These are phyloP conservation scores for Stylophora pistillata DNA, from an alignment of 64 coral and sea anemone genomes.

Conservation along the genomic window DNA sequence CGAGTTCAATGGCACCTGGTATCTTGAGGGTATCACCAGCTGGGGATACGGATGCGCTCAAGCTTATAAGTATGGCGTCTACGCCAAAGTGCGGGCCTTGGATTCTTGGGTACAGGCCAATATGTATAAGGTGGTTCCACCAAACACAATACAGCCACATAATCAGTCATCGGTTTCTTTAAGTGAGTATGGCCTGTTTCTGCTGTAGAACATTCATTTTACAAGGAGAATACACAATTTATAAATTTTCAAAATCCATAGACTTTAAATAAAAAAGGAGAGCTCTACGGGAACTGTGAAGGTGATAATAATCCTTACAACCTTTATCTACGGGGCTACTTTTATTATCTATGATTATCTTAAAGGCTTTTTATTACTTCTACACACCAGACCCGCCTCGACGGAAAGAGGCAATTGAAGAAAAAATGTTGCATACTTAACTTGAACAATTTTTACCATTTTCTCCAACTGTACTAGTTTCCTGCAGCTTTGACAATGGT, in stretches of 20 bases:
- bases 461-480: not conserved
- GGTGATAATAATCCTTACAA: no score
- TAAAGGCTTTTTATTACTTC: no score
- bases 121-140: not conserved
- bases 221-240: not conserved
- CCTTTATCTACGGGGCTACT: no score
- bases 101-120: not conserved
- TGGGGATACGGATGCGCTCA: constrained; percentile 42
- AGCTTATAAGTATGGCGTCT: constrained; percentile 28
- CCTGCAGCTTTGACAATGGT: not conserved
- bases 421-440: not conserved
- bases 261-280: no score
- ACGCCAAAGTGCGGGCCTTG: constrained; percentile 27
- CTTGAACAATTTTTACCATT: not conserved
- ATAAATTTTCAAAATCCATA: no score
- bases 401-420: not conserved
- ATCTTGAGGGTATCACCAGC: constrained; percentile 43
- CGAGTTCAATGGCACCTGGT: constrained; percentile 35
- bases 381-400: no score
- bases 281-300: no score
- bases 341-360: no score
- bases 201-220: not conserved
- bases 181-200: not conserved
- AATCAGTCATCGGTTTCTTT: not conserved
- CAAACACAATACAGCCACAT: not conserved